phyloP scores from a whole-genome alignment of 2,113 vertebrate genomes.

The Mungos mungo region DNA sequence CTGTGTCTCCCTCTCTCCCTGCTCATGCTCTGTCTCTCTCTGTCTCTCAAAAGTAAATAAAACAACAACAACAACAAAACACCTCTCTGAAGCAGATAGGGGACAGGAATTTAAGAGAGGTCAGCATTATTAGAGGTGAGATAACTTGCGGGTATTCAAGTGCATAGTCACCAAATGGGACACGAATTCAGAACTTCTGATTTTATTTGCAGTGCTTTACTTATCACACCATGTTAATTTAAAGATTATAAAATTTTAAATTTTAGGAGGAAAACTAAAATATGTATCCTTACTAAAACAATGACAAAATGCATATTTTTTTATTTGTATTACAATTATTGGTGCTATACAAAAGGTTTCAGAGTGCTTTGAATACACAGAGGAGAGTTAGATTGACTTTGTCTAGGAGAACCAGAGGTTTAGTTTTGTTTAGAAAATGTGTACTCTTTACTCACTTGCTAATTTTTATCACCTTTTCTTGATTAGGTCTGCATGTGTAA shows the following conservation, averaged over 20 bases:
- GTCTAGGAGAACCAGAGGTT: not conserved
- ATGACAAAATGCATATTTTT: not conserved
- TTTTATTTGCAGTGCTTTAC: not conserved
- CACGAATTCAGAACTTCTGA: not conserved
- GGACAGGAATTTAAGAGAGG: not conserved
- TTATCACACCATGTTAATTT: not conserved
- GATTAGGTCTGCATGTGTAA: not conserved
- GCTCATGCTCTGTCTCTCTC: too few species aligned
- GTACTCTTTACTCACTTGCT: not conserved
- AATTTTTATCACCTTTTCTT: constrained; percentile 24
- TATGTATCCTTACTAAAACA: not conserved
- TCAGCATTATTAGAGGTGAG: not conserved
- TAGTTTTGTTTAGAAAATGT: constrained; percentile 38
- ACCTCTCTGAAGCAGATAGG: not conserved
- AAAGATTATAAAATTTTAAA: not conserved
- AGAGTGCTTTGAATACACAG: not conserved
- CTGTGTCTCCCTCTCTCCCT: too few species aligned
- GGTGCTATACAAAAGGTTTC: not conserved
- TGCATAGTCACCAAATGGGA: not conserved
- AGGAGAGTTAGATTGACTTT: not conserved
- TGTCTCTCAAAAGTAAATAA: too few species aligned
- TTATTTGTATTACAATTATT: not conserved
- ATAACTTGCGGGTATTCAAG: not conserved
- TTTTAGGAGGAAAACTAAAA: not conserved
- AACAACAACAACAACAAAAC: not conserved